A percentile compares a stretch with the other conserved stretches of the same genome.
Evolutionary conservation across 2,888 invertebrate genomes (phyloP).

Genomic region (Pandemis heparana): DNA sequence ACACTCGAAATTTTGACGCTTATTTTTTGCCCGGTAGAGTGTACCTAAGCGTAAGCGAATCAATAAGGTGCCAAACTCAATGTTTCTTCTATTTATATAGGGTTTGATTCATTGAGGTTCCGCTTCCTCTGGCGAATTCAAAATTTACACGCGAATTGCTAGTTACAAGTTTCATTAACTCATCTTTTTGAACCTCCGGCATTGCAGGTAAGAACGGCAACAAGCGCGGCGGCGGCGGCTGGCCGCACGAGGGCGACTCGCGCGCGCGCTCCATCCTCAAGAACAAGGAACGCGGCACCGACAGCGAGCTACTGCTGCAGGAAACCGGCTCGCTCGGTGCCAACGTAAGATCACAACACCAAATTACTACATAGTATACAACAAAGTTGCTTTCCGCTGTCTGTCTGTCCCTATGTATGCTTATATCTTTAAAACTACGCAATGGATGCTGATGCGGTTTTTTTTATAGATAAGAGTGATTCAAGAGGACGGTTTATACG

Average conservation of each 20-base stretch:
- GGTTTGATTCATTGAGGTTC: not conserved
- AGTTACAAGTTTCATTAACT: not conserved
- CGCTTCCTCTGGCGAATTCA: not conserved
- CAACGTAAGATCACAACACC: slow-evolving; percentile 62
- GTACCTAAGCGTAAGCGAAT: too few species aligned
- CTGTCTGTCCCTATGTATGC: too few species aligned
- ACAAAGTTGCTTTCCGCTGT: too few species aligned
- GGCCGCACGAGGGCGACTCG: slow-evolving; percentile 77
- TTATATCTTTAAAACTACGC: too few species aligned
- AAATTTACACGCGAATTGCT: not conserved
- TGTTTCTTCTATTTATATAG: too few species aligned
- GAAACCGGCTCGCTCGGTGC: slow-evolving; percentile 81
- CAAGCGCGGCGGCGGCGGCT: slow-evolving; percentile 73
- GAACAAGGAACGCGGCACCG: slow-evolving; percentile 84
- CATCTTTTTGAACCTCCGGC: not conserved
- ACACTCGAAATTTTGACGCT: too few species aligned
- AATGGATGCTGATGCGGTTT: too few species aligned
- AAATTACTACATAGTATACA: too few species aligned
- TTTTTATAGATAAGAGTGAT: too few species aligned
- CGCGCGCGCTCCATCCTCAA: slow-evolving; percentile 82
- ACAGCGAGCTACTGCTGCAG: slow-evolving; percentile 82
- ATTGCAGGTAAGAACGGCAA: slow-evolving; percentile 80
- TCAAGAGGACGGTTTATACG: too few species aligned
- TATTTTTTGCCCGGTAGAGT: too few species aligned
- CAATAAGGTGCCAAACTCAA: too few species aligned